Evolutionary conservation across 2,113 vertebrate species (phyloP), one percentile per base, ranked within the genome.

Genomic region (Neotoma lepida): DNA sequence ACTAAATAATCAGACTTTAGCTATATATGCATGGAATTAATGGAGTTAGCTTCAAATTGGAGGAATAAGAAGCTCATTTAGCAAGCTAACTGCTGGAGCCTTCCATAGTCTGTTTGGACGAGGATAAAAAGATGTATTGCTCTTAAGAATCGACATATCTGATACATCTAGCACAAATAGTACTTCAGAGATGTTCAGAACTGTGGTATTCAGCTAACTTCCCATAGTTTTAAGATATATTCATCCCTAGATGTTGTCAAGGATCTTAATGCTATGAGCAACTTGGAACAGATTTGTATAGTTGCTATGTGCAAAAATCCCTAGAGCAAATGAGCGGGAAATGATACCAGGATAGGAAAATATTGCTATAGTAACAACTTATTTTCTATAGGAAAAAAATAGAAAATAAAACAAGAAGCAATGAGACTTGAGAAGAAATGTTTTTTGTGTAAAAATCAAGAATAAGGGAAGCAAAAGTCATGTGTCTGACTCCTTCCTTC

Each of bases 351-450:
- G 90, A 94, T 98, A 97, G 96, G 94, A 97, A 98, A 96, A 92
- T 96, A 98, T 97, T 98, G 94, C 96, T 97, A 97, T 97, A 97
- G 97, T 98, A 97, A 98, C 96, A 76, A 95, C 94, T 95, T 97
- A 95, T 95, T 97, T 98, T 98, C 96, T 97, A 28, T 97, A 97
- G 97, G 96, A 95, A 89, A 97, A 96, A 96, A 85, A 84, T 96
- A 93, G 95, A 94, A 97, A 98, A 94, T 94, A 1, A 97, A 98
- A 81, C 89, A 95, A 97, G 90, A 92, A 96, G 93, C 10, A 1
- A 64, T 97, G 91, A 96, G 97, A 97, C 89, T 97, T 97, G 63
- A 74, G 86, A 97, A 95, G 95, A 96, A 94, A 77, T 96, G 46
- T 26, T 54, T 97, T 97, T 92, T 90, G 87, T 64, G 94, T 56